Evolutionary conservation across 2,888 invertebrate species (phyloP).

Genomic region (Drosophila fulvimacula): DNA sequence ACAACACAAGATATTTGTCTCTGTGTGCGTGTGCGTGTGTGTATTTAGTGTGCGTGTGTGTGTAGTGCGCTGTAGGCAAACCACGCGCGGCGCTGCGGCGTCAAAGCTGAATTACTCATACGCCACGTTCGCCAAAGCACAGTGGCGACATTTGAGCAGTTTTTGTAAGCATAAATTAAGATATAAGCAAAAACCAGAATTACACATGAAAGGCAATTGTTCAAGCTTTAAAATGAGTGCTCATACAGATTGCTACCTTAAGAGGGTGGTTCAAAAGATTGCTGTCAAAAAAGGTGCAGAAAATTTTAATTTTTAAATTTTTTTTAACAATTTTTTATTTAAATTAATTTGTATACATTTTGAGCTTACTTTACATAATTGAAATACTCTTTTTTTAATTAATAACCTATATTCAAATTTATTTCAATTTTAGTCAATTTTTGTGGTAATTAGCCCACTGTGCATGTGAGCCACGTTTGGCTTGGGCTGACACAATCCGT

Average conservation of each 20-base stretch:
- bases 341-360: background rate
- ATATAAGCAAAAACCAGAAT: background rate
- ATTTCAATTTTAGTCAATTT: background rate
- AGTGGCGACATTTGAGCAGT: background rate
- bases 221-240: background rate
- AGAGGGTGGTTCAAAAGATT: background rate
- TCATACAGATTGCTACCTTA: background rate
- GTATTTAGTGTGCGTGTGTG: slow-evolving; percentile 14
- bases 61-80: slow-evolving; percentile 66
- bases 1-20: slow-evolving; percentile 55
- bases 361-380: background rate
- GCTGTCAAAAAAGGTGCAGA: background rate
- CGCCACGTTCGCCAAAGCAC: slow-evolving; percentile 60
- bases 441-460: background rate
- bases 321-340: background rate
- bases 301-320: background rate
- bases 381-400: no score
- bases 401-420: background rate
- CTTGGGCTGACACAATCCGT: slow-evolving; percentile 70
- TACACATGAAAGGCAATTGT: accelerated
- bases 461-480: slow-evolving; percentile 5
- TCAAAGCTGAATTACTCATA: slow-evolving; percentile 79
- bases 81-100: slow-evolving; percentile 74
- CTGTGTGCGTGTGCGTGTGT: slow-evolving; percentile 19
- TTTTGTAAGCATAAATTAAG: background rate